Base-by-base conservation (phyloP, 2,888 invertebrate genomes). In the Branchellion lobata region DNA sequence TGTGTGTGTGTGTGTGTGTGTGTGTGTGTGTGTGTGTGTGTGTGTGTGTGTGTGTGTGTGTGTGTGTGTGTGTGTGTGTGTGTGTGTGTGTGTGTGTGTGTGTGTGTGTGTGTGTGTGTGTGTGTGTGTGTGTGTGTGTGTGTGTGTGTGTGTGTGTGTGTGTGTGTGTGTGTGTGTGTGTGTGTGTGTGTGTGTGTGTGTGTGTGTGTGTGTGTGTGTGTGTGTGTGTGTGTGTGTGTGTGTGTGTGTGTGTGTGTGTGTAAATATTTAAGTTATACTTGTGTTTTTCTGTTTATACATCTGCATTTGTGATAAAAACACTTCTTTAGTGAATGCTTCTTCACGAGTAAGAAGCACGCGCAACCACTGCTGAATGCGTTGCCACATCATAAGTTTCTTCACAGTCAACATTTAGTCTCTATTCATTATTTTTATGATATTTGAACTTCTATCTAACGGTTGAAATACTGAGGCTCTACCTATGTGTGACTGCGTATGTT, bases 151-250 rank as follows among this genome's bases (percentile, higher is more conserved):
- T 61, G 61, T 53, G 36, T 57, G 57, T 61, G 61, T 53, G 76
- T 76, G 61, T 57, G 76, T 53, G 61, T 53, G 76, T 53, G 33
- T 53, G 53, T 76, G 57, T 76, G 76, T 61, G 61, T 76, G 76
- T 61, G 61, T 76, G 76, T 61, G 61, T 76, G 76, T 61, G 57
- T 76, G 53, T 74, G 61, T 77, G 77, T 77, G 61, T 61, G 53
- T 77, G 61, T 77, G 31, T 53, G 33, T 31, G 3, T 33, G 33
- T 53, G 27, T 53, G 29, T 5, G 53, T 34, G n/a, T 65, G n/a
- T 34, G n/a, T 77, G 1, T 29, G 29, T 27, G 34, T 73, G n/a
- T 34, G 34, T 27, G 14, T 75, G 29, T 57, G 24, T 1, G 75
- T 5, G 29, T 29, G 75, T 3, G 24, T 76, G 31, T 31, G 29